These are phyloP conservation scores for Barypeithes pellucidus DNA, from an alignment of 2,888 invertebrate species.

Conservation along the genomic window DNA sequence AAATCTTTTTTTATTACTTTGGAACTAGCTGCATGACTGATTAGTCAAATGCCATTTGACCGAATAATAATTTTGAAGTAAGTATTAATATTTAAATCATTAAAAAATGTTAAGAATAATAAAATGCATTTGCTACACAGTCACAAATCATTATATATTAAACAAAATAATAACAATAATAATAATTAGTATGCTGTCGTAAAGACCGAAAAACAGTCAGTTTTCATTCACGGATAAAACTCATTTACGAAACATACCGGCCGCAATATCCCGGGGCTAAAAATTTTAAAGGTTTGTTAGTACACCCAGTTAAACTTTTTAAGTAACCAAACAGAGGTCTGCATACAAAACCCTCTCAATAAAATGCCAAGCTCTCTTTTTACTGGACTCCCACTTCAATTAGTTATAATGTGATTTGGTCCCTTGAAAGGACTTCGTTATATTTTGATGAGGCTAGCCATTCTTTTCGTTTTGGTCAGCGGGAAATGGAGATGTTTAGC, in stretches of 20 bases:
- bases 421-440: constrained; percentile 69
- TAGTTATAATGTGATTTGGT: constrained; percentile 70
- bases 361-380: constrained; percentile 57
- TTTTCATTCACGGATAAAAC: no score
- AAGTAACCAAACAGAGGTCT: constrained; percentile 47
- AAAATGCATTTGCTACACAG: no score
- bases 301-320: constrained; percentile 41
- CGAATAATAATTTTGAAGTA: no score
- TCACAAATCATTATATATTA: no score
- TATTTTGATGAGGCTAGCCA: constrained; percentile 69
- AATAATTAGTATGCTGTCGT: no score
- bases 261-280: constrained; percentile 26
- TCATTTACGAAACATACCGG: constrained; percentile 23
- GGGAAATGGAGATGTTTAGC: constrained; percentile 34
- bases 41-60: no score
- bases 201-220: no score
- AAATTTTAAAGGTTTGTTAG: constrained; percentile 41
- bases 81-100: no score
- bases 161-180: no score
- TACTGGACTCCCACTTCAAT: constrained; percentile 67
- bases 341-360: constrained; percentile 50
- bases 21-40: no score
- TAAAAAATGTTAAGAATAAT: no score
- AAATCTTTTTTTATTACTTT: no score
- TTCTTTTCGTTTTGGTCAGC: constrained; percentile 62